A percentile compares a stretch with the other conserved stretches of the same genome.
Evolutionary conservation across 2,113 vertebrate genomes (phyloP).

Genomic region (Arvicanthis niloticus): DNA sequence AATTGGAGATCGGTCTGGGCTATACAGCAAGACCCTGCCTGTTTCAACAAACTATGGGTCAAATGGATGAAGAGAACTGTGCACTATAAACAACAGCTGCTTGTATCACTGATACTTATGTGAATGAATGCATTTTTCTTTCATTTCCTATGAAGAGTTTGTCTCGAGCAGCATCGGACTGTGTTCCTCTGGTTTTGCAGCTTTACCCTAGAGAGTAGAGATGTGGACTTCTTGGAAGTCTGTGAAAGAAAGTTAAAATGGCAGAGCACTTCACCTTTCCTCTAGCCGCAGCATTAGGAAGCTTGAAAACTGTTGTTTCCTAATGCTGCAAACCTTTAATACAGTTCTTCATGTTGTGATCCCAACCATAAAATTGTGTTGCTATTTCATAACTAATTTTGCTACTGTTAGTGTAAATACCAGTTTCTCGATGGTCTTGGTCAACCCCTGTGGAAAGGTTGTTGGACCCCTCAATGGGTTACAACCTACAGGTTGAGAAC

Average conservation of each 20-base stretch:
- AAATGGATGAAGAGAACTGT: neutral
- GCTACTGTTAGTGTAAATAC: neutral
- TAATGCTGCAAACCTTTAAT: neutral
- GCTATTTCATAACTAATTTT: neutral
- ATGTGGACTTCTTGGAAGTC: neutral
- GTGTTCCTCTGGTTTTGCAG: neutral
- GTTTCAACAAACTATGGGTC: neutral
- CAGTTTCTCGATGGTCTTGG: neutral
- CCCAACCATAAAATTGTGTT: neutral
- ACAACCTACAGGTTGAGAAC: neutral
- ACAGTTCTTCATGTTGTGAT: neutral
- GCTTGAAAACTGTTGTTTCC: neutral
- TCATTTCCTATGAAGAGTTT: neutral
- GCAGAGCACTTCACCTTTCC: neutral
- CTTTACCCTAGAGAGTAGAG: neutral
- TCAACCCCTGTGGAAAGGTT: neutral
- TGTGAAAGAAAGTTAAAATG: slow-evolving; percentile 1
- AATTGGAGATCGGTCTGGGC: neutral
- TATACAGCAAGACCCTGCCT: neutral
- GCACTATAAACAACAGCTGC: neutral
- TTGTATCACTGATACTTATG: neutral
- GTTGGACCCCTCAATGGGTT: neutral
- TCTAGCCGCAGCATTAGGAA: neutral
- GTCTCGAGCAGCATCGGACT: neutral
- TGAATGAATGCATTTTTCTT: slow-evolving; percentile 28